Percentiles rank a stretch among this genome's conserved stretches.
These are phyloP conservation scores for Halictus rubicundus DNA, from an alignment of 1,140 invertebrate genomes.

Conservation along the genomic window DNA sequence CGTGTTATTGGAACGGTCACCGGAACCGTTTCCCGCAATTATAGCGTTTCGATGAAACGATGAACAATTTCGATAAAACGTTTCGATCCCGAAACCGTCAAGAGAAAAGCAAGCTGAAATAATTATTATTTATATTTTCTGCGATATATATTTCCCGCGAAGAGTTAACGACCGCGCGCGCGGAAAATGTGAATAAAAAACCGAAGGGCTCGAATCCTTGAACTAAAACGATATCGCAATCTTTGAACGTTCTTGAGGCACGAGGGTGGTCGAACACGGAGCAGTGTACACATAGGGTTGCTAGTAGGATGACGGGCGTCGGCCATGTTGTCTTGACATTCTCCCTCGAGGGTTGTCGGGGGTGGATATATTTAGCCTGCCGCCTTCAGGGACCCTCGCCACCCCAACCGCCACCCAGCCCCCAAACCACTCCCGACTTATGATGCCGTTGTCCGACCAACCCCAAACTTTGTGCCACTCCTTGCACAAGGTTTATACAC, in stretches of 20 bases:
- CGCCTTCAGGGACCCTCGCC: slow-evolving; percentile 78
- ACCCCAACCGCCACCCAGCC: slow-evolving; percentile 70
- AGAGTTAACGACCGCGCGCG: neutral
- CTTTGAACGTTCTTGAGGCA: slow-evolving; percentile 73
- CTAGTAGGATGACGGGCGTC: slow-evolving; percentile 79
- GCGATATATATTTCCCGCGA: too few species aligned
- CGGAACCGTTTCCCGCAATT: too few species aligned
- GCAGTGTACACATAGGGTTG: slow-evolving; percentile 75
- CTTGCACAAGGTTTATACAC: slow-evolving; percentile 64
- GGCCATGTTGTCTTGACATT: slow-evolving; percentile 82
- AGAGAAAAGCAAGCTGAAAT: too few species aligned
- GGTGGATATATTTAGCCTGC: slow-evolving; percentile 81
- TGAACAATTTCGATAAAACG: too few species aligned
- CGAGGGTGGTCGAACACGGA: slow-evolving; percentile 71
- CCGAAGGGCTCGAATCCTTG: neutral
- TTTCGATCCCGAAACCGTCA: too few species aligned
- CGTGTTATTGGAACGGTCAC: slow-evolving; percentile 27
- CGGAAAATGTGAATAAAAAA: neutral
- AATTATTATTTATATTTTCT: too few species aligned
- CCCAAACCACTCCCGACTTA: slow-evolving; percentile 77
- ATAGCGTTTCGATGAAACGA: too few species aligned
- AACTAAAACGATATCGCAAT: slow-evolving; percentile 50
- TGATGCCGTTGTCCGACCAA: slow-evolving; percentile 78
- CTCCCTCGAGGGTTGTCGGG: slow-evolving; percentile 78
- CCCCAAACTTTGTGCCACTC: slow-evolving; percentile 69